Conservation (phyloP, 2,888 invertebrate genomes). For the Copidosoma aretas region DNA sequence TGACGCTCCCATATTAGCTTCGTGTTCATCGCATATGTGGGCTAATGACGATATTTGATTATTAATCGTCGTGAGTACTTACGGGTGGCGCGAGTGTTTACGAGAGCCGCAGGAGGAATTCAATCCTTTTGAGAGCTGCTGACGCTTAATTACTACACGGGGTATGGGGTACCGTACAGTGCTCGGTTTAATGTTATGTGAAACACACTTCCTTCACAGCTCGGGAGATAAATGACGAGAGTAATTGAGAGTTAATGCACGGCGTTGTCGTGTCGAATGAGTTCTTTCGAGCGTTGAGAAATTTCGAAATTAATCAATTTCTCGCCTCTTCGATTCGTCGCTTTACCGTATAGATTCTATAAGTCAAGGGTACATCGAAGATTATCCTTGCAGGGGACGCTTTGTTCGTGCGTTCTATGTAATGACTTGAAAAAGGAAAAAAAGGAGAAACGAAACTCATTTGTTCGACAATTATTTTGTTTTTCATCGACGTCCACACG, state of each 20-base stretch:
- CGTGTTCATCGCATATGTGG: background rate
- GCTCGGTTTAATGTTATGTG: background rate
- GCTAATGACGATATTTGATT: background rate
- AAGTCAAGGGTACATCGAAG: background rate
- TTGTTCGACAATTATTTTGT: background rate
- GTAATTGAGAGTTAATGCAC: slow-evolving; percentile 14
- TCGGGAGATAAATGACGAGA: slow-evolving; percentile 14
- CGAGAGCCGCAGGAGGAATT: background rate
- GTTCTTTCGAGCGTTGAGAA: background rate
- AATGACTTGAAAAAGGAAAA: background rate
- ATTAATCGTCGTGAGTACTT: background rate
- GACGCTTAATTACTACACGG: background rate
- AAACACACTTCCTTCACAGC: background rate
- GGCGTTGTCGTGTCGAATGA: too few relatives aligned
- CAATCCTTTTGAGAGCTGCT: background rate
- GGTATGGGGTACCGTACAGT: background rate
- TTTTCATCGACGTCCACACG: too few relatives aligned
- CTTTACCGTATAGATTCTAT: too few relatives aligned
- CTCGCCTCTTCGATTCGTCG: background rate
- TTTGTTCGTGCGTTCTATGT: background rate
- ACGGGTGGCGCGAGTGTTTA: background rate
- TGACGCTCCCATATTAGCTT: too few relatives aligned
- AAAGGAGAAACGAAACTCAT: background rate
- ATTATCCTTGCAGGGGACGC: background rate
- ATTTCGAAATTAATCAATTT: slow-evolving; percentile 7